Conservation (phyloP, 92 coral and sea anemone species). For the Zoanthus gigantus region DNA sequence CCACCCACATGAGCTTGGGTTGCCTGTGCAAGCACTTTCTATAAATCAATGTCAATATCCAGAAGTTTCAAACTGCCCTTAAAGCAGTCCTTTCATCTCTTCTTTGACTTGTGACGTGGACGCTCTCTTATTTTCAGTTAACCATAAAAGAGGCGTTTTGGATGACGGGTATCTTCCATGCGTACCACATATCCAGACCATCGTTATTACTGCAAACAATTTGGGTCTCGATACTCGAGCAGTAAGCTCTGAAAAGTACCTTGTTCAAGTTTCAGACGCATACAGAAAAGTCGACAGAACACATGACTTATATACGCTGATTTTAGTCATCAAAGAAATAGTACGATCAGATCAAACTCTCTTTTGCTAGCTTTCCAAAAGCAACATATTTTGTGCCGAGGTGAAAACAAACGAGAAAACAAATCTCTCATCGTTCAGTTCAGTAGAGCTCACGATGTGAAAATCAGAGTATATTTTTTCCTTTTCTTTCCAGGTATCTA, state of each 20-base stretch:
- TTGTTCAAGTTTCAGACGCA: constrained; percentile 23
- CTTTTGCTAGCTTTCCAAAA: constrained; percentile 9
- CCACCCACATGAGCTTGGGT: no score
- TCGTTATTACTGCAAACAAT: constrained; percentile 20
- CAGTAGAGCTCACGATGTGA: no score
- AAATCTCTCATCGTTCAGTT: no score
- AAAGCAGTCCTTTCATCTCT: constrained; percentile 18
- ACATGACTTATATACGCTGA: constrained; percentile 11
- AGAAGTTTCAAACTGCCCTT: constrained; percentile 12
- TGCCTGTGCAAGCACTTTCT: constrained; percentile 11
- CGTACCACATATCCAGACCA: constrained; percentile 24
- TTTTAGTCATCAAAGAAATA: constrained; percentile 13
- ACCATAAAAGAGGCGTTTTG: constrained; percentile 18
- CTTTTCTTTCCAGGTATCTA: no score
- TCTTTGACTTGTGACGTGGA: constrained; percentile 19
- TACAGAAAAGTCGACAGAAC: constrained; percentile 19
- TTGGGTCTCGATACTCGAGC: constrained; percentile 26
- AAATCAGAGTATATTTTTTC: no score
- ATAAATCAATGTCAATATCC: constrained; percentile 6
- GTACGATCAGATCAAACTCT: constrained; percentile 8
- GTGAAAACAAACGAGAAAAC: no score
- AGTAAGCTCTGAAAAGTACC: constrained; percentile 24
- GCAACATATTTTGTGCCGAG: neutral
- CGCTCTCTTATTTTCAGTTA: constrained; percentile 16
- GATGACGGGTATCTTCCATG: constrained; percentile 15